Percentiles rank a stretch among this genome's conserved stretches.
Conservation (phyloP, 2,113 vertebrate species). For the Vimba vimba region DNA sequence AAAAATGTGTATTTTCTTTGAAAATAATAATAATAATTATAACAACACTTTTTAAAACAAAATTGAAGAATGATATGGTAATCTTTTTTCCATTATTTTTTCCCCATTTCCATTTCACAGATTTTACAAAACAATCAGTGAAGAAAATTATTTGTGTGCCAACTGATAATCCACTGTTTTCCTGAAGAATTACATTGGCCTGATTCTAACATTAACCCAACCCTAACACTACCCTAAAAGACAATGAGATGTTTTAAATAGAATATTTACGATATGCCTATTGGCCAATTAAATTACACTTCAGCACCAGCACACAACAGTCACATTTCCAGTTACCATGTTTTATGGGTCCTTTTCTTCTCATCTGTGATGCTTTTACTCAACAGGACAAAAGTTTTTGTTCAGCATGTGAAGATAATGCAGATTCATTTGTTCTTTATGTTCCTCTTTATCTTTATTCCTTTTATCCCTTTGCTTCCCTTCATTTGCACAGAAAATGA, state of each 20-base stretch:
- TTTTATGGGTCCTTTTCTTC: slow-evolving; percentile 41
- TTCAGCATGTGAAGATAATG: slow-evolving; percentile 16
- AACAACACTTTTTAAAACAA: background rate
- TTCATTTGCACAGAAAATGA: slow-evolving; percentile 43
- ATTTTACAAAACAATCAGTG: background rate
- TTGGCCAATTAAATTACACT: background rate
- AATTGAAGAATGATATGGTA: too few relatives aligned
- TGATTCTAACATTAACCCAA: background rate
- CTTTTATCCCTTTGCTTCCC: slow-evolving; percentile 5
- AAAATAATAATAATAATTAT: background rate
- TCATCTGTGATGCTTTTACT: slow-evolving; percentile 24
- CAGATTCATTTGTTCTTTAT: slow-evolving; percentile 19
- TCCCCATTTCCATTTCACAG: background rate
- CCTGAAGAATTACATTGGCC: background rate
- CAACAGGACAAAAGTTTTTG: slow-evolving; percentile 38
- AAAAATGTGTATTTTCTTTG: background rate
- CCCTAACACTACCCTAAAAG: background rate
- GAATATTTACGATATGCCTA: slow-evolving; percentile 23
- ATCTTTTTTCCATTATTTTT: background rate
- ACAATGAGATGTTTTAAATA: background rate
- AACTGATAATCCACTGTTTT: background rate
- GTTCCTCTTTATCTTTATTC: slow-evolving; percentile 36
- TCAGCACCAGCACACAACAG: slow-evolving; percentile 7
- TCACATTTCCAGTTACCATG: slow-evolving; percentile 6
- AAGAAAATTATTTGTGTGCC: background rate